phyloP scores from a whole-genome alignment of 2,797 vertebrate genomes.

The Limnodromus scolopaceus region DNA sequence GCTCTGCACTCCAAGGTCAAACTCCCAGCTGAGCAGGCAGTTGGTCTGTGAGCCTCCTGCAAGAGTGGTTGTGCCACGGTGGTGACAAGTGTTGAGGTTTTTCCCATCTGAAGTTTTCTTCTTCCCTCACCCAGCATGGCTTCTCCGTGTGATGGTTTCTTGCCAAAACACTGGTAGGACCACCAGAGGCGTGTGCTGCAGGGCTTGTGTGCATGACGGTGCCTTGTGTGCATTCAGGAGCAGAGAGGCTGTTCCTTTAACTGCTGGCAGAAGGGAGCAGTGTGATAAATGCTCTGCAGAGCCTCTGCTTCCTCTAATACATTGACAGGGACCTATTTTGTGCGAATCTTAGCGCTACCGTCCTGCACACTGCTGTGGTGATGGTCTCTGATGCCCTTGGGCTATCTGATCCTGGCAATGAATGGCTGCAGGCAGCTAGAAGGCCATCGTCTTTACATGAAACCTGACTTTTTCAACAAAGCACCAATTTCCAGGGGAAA shows the following conservation, averaged over 20 bases:
- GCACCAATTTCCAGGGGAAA: neutral
- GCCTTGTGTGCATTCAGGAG: no score
- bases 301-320: neutral
- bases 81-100: neutral
- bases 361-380: neutral
- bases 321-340: neutral
- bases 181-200: fast-evolving
- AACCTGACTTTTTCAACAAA: neutral
- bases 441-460: neutral
- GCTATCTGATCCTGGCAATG: neutral
- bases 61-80: neutral
- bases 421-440: neutral
- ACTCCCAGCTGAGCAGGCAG: neutral
- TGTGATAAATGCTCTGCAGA: neutral
- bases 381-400: neutral
- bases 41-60: neutral
- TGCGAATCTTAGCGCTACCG: neutral
- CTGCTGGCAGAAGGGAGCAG: neutral
- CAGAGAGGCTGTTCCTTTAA: neutral
- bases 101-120: neutral
- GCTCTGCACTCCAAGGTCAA: neutral
- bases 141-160: neutral
- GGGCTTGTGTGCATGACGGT: fast-evolving
- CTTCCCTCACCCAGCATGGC: neutral
- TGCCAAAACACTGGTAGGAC: fast-evolving